Evolutionary conservation across 2,888 invertebrate genomes (phyloP), one percentile per base, ranked within the genome.

Genomic region (Eupithecia subumbrata): DNA sequence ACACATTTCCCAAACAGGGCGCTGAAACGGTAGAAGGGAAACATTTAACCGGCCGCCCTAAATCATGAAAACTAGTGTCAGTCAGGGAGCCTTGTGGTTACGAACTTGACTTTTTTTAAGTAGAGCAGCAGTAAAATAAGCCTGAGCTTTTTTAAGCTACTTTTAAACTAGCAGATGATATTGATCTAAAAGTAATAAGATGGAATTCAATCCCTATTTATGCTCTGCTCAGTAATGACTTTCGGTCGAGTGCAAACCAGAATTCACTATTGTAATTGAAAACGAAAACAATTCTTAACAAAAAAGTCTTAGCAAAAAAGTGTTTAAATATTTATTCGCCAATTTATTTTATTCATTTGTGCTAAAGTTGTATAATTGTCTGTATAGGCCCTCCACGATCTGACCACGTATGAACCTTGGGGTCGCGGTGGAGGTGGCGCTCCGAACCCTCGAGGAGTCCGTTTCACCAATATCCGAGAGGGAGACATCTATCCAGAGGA

Each of bases 371-470:
- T 12, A 12, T 34, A 45, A 63, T 45, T 43, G 45, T 16, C 22
- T 30, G 40, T 7, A 18, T 86, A 97, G 97, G 92, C 96, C 79
- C 96, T 96, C 74, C 96, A 96, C 84, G 96, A 97, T 92, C 95
- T 97, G 91, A 95, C 96, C 77, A 96, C 96, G 80, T 97, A 97
- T 87, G 97, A 97, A 91, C 97, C 98, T 11, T 98, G 97, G 97
- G 97, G 97, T 7, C 95, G 96, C 76, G 97, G 96, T 14, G 97
- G 97, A 4, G 96, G 97, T 69, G 97, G 97, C 40, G 97, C 97
- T 30, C 97, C 97, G 68, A 97, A 96, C 84, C 83, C 95, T 16
- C 91, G 89, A 30, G 96, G 96, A 76, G 89, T 96, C 48, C 96
- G 97, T 30, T 96, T 96, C 85, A 95, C 96, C 83, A 96, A 97